Percentiles rank a stretch among this genome's conserved stretches.
Evolutionary conservation across 2,888 invertebrate species (phyloP).

Genomic region (Acanthococcus lagerstroemiae): DNA sequence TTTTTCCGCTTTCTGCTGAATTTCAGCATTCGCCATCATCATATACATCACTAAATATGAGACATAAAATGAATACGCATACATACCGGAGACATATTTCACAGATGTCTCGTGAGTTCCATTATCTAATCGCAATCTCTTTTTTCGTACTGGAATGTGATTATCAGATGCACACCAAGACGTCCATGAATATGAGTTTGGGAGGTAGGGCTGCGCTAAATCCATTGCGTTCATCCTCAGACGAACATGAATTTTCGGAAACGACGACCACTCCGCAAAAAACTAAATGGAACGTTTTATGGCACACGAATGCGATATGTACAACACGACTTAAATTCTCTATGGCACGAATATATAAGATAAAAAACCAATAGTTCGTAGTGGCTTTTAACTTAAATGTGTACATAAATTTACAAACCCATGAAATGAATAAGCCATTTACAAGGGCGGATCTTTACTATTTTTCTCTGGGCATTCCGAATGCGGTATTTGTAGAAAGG

Average conservation of each 20-base stretch:
- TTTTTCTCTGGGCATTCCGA: slow-evolving; percentile 38
- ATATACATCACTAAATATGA: no score
- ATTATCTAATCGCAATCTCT: slow-evolving; percentile 11
- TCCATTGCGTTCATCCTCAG: slow-evolving; percentile 19
- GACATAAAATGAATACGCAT: no score
- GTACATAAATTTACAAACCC: no score
- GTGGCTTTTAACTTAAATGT: no score
- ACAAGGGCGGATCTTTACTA: slow-evolving; percentile 38
- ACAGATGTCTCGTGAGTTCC: not conserved
- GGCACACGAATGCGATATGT: no score
- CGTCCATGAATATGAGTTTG: slow-evolving; percentile 15
- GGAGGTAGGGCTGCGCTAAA: slow-evolving; percentile 25
- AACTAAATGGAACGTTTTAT: no score
- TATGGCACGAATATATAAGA: slow-evolving; percentile 11
- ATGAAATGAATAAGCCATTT: no score
- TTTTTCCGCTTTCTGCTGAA: no score
- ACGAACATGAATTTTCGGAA: slow-evolving; percentile 10
- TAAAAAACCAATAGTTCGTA: slow-evolving; percentile 7
- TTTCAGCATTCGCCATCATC: no score
- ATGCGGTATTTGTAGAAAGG: slow-evolving; percentile 38
- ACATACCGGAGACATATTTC: slow-evolving; percentile 15
- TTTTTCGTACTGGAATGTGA: not conserved
- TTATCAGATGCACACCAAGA: slow-evolving; percentile 19
- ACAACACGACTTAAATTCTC: no score
- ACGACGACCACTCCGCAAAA: no score